Percentiles rank a stretch among this genome's conserved stretches.
phyloP scores from a whole-genome alignment of 2,797 vertebrate genomes.

The Sarcophilus harrisii region DNA sequence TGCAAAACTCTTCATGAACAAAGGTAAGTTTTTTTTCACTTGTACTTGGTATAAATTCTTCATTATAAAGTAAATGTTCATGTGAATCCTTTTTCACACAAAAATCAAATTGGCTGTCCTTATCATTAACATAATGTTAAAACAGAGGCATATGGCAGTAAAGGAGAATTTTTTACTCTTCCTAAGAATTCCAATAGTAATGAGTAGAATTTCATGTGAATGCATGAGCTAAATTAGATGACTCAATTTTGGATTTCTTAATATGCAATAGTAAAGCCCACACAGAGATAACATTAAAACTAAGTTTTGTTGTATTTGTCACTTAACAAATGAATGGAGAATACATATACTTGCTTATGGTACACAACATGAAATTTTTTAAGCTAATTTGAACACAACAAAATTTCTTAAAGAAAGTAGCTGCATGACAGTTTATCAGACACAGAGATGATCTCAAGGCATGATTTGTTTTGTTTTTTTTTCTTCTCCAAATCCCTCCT shows the following conservation, averaged over 20 bases:
- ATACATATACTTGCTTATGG: neutral
- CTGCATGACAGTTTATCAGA: neutral
- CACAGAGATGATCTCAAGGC: neutral
- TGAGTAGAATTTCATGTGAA: slow-evolving; percentile 27
- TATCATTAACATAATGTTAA: neutral
- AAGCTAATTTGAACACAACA: neutral
- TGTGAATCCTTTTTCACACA: neutral
- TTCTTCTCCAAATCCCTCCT: neutral
- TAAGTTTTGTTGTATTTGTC: neutral
- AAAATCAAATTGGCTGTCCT: neutral
- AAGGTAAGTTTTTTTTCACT: neutral
- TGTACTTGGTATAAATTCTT: neutral
- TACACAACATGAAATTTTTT: neutral
- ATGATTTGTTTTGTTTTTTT: neutral
- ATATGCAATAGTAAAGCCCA: neutral
- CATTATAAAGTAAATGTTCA: neutral
- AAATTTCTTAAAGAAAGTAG: neutral
- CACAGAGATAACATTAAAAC: neutral
- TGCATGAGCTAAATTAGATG: neutral
- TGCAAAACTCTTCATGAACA: neutral
- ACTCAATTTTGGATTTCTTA: neutral
- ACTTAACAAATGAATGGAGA: neutral
- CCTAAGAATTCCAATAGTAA: neutral
- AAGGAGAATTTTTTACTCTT: neutral
- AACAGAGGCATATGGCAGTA: neutral